Base-by-base conservation (phyloP, 2,888 invertebrate genomes). In the Diogma glabrata region DNA sequence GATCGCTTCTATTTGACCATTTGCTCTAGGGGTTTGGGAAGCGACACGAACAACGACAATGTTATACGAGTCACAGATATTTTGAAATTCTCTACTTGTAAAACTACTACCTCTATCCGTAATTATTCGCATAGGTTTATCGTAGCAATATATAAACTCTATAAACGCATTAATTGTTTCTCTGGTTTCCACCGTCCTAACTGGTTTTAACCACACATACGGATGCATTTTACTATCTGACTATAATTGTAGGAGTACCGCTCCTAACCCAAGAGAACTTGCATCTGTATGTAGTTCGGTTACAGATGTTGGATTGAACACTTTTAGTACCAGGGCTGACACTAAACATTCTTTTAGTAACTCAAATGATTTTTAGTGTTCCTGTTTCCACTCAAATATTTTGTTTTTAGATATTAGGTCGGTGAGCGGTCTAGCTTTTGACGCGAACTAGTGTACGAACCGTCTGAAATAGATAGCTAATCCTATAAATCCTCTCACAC, bases 201-300 rank as follows among this genome's bases (percentile, higher is more conserved):
- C n/a, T n/a, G n/a, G n/a, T n/a, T 28, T 28, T 28, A 28, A 28
- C 28, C 10, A 28, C 8, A 28, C 28, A 28, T 28, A 28, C 8
- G 49, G 52, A 17, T 52, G 56, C 10, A 52, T 14, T 17, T 33
- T 30, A 12, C 20, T 17, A 10, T 46, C 36, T 4, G 10, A 8
- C 8, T 24, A 23, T 19, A 24, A 19, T 36, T 49, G 49, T 7
- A 52, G 19, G 7, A 49, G 23, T 3, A 52, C 45, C 10, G 49
- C 49, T 16, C 49, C 3, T 49, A 45, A 16, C 49, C 49, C 19
- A n/a, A n/a, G n/a, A n/a, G n/a, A n/a, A n/a, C n/a, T n/a, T n/a
- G n/a, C n/a, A n/a, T n/a, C n/a, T n/a, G n/a, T n/a, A n/a, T n/a
- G n/a, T n/a, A n/a, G n/a, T n/a, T n/a, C n/a, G n/a, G n/a, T n/a